Evolutionary conservation across 2,888 invertebrate species (phyloP).

Genomic region (Pristionchus arcanus): DNA sequence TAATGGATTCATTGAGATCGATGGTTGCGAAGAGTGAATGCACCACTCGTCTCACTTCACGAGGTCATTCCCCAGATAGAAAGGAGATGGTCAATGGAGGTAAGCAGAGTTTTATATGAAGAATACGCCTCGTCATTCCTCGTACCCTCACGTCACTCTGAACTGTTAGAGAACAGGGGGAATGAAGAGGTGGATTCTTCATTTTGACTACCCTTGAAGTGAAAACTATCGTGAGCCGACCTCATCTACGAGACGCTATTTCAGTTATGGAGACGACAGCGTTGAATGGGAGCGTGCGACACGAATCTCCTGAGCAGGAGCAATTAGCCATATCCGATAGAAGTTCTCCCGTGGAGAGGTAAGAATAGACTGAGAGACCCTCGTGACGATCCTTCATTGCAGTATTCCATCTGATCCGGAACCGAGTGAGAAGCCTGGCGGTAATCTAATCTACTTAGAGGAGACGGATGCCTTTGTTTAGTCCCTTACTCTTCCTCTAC

Average conservation of each 20-base stretch:
- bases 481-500: neutral
- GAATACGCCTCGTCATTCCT: neutral
- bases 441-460: conserved; percentile 54
- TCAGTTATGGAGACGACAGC: neutral
- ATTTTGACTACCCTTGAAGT: neutral
- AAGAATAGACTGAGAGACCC: neutral
- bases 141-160: neutral
- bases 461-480: conserved; percentile 53
- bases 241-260: neutral
- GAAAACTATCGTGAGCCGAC: neutral
- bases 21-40: conserved; percentile 21
- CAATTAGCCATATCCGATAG: conserved; percentile 34
- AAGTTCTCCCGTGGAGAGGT: conserved; percentile 24
- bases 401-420: conserved; percentile 46
- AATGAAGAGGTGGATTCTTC: neutral
- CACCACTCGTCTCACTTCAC: conserved; percentile 36
- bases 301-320: conserved; percentile 5
- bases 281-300: neutral
- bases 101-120: neutral
- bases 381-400: neutral
- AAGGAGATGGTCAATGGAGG: conserved; percentile 19
- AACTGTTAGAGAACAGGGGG: neutral
- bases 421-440: conserved; percentile 45
- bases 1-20: conserved; percentile 47
- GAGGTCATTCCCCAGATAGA: neutral